phyloP scores from a whole-genome alignment of 2,888 invertebrate genomes.

The Amphimallon solstitiale region DNA sequence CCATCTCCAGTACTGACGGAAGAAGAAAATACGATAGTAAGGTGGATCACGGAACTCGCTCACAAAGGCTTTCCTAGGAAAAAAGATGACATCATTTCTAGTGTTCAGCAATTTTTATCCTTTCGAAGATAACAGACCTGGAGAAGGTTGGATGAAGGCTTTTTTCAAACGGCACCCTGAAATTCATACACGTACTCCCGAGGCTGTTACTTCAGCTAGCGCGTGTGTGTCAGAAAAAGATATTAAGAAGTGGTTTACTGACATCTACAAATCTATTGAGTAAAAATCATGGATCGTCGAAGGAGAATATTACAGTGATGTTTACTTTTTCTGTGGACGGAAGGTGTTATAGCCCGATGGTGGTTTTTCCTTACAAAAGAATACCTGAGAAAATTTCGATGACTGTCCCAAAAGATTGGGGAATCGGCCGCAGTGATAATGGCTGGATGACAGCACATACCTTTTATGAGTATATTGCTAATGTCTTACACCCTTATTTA shows the following conservation, averaged over 20 bases:
- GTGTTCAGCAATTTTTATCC: conserved; percentile 41
- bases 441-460: conserved; percentile 53
- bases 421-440: too few species aligned
- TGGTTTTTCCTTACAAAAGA: too few species aligned
- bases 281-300: conserved; percentile 42
- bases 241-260: conserved; percentile 51
- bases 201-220: conserved; percentile 51
- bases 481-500: too few species aligned
- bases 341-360: conserved; percentile 44
- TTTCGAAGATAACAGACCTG: conserved; percentile 42
- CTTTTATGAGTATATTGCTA: too few species aligned
- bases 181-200: conserved; percentile 47
- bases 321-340: conserved; percentile 50
- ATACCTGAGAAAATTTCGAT: too few species aligned
- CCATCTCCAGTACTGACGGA: conserved; percentile 14
- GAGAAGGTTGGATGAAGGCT: conserved; percentile 44
- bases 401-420: too few species aligned
- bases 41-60: too few species aligned
- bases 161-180: conserved; percentile 53
- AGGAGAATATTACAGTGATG: conserved; percentile 50
- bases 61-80: conserved; percentile 31
- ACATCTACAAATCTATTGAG: conserved; percentile 44
- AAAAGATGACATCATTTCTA: conserved; percentile 38
- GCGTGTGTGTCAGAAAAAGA: conserved; percentile 51
- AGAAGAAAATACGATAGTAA: too few species aligned